phyloP scores from a whole-genome alignment of 2,797 vertebrate genomes.

The Gymnopithys bicolor region DNA sequence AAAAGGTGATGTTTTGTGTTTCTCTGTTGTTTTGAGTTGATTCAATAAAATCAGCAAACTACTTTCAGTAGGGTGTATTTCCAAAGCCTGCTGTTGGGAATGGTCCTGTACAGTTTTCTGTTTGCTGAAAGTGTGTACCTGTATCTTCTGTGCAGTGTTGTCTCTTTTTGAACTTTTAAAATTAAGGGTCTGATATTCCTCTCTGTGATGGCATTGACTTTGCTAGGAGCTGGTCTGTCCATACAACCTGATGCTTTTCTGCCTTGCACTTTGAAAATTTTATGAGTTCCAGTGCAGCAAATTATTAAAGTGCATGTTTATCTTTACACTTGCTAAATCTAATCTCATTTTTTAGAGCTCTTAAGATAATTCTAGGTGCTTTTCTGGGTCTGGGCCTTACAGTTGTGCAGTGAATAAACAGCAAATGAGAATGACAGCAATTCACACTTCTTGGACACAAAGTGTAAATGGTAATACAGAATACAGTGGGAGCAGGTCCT shows the following conservation, averaged over 20 bases:
- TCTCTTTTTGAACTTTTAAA: background rate
- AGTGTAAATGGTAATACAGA: background rate
- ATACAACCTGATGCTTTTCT: background rate
- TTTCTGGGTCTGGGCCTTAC: conserved; percentile 7
- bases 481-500: background rate
- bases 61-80: background rate
- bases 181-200: background rate
- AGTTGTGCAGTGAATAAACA: background rate
- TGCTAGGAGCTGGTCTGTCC: conserved; percentile 35
- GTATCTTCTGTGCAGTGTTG: background rate
- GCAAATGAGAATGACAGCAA: background rate
- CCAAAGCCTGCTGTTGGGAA: background rate
- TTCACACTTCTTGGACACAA: background rate
- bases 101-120: background rate
- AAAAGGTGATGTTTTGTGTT: background rate
- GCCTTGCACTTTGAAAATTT: background rate
- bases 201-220: background rate
- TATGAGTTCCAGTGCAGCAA: background rate
- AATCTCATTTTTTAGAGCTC: background rate
- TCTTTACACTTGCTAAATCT: background rate
- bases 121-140: background rate
- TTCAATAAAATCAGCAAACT: background rate
- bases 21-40: background rate
- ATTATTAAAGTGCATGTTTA: background rate
- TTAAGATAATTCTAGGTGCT: background rate